Percentiles rank a stretch among this genome's conserved stretches.
These are phyloP conservation scores for Agrotis puta DNA, from an alignment of 2,888 invertebrate genomes.

Conservation along the genomic window DNA sequence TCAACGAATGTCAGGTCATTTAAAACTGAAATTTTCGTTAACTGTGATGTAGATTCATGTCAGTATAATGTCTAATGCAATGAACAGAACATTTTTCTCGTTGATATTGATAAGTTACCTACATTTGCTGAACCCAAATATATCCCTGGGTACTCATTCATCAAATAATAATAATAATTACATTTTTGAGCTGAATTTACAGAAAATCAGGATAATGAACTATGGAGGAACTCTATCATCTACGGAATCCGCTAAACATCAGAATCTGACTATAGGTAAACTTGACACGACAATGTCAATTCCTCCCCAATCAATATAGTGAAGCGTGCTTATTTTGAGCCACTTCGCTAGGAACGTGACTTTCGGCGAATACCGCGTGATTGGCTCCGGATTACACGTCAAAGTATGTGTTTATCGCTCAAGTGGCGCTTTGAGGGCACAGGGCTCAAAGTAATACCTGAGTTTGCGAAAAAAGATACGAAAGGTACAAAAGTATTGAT, in stretches of 20 bases:
- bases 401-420: constrained; percentile 56
- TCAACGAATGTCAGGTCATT: too few species aligned
- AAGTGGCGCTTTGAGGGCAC: constrained; percentile 40
- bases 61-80: neutral
- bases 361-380: constrained; percentile 53
- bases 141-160: too few species aligned
- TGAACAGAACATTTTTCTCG: neutral
- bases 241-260: neutral
- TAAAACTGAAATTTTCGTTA: neutral
- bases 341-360: constrained; percentile 57
- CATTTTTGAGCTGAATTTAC: neutral
- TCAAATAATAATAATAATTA: too few species aligned
- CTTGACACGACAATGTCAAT: constrained; percentile 33
- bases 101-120: neutral
- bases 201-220: neutral
- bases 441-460: constrained; percentile 36
- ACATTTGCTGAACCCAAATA: neutral
- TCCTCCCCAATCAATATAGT: constrained; percentile 44
- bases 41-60: neutral
- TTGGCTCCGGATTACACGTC: constrained; percentile 52
- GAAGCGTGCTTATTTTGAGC: constrained; percentile 56
- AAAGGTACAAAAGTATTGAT: constrained; percentile 3
- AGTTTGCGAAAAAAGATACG: neutral
- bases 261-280: neutral
- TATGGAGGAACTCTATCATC: neutral